A percentile compares a stretch with the other conserved stretches of the same genome.
phyloP scores from a whole-genome alignment of 2,797 vertebrate species.

The Melanotaenia trifasciata region DNA sequence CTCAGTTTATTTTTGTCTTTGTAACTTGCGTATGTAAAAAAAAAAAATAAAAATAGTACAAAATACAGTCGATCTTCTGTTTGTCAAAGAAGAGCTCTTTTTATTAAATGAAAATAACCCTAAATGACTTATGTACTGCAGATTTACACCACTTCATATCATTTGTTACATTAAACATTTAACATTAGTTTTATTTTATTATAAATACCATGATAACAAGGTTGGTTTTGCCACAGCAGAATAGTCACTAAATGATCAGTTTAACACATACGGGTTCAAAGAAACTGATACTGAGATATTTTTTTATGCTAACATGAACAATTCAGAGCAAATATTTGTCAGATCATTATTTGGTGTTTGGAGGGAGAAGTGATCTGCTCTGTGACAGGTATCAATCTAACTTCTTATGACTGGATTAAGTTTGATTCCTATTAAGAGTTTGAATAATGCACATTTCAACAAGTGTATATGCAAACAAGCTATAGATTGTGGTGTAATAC shows the following conservation, averaged over 20 bases:
- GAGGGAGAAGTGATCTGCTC: no score
- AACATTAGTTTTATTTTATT: background rate
- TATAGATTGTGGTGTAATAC: no score
- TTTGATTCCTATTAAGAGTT: background rate
- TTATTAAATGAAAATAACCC: background rate
- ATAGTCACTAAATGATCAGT: no score
- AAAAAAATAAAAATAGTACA: constrained; percentile 36
- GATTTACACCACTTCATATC: background rate
- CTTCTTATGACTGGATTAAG: no score
- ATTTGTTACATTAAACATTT: background rate
- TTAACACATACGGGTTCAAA: no score
- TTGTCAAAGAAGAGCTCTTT: background rate
- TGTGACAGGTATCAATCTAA: no score
- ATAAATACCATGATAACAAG: background rate
- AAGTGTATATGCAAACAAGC: no score
- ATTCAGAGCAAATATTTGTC: no score
- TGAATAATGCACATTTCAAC: constrained; percentile 2
- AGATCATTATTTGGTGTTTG: no score
- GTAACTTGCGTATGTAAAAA: constrained; percentile 39
- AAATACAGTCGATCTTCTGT: background rate
- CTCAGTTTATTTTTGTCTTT: constrained; percentile 33
- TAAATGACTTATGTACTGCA: background rate
- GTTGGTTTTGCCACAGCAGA: background rate
- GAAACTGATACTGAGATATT: no score
- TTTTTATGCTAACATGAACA: no score